These are phyloP conservation scores for Hyperopisus bebe DNA, from an alignment of 2,113 vertebrate genomes.

Conservation along the genomic window DNA sequence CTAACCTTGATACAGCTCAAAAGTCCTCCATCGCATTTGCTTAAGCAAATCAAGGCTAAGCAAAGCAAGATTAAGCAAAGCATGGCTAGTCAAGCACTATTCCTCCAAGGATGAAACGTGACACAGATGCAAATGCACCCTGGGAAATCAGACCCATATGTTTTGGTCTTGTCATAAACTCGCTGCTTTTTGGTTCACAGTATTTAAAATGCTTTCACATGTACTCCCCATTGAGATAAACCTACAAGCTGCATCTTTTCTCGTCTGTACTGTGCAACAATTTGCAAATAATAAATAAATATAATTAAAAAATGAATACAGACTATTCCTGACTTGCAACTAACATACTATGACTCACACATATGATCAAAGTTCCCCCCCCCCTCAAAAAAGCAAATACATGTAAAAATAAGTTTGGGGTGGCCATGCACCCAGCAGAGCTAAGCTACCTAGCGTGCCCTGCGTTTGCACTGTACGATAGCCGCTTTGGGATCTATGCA, in stretches of 20 bases:
- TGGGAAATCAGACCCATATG: not conserved
- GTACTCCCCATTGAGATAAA: not conserved
- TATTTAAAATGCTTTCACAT: not conserved
- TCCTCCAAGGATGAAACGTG: not conserved
- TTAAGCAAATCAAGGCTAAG: not conserved
- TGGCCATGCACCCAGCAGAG: not conserved
- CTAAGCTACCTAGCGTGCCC: not conserved
- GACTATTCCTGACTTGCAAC: not conserved
- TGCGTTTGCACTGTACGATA: not conserved
- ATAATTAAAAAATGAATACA: not conserved
- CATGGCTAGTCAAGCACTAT: not conserved
- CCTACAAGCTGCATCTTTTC: not conserved
- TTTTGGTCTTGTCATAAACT: not conserved
- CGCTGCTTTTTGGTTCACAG: not conserved
- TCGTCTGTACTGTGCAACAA: not conserved
- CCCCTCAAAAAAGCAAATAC: not conserved
- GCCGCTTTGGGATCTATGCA: not conserved
- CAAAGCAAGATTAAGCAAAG: not conserved
- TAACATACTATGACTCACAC: not conserved
- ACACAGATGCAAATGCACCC: not conserved
- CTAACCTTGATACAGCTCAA: not conserved
- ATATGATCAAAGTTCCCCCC: not conserved
- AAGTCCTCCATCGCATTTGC: not conserved
- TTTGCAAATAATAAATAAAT: not conserved
- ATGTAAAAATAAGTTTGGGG: not conserved